Conservation (phyloP, 2,797 vertebrate species). For the Lagocephalus sceleratus region DNA sequence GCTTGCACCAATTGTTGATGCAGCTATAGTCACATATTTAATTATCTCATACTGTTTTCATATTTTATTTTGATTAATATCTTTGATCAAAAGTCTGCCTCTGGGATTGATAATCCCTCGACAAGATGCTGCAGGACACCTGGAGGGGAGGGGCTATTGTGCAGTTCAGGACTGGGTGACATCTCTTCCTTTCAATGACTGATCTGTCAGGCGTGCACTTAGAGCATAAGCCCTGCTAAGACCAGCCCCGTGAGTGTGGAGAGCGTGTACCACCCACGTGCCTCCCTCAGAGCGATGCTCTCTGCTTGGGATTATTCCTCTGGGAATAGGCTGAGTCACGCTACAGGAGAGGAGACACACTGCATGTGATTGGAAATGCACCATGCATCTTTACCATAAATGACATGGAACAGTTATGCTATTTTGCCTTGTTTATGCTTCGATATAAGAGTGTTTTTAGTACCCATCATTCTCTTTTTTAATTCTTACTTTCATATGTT, state of each 20-base stretch:
- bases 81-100: no score
- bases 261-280: slow-evolving; percentile 58
- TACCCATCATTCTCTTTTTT: not conserved
- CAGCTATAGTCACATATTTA: no score
- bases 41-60: no score
- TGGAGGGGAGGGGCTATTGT: not conserved
- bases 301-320: slow-evolving; percentile 66
- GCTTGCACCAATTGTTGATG: no score
- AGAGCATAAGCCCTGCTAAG: slow-evolving; percentile 60
- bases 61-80: no score
- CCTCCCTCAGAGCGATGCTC: slow-evolving; percentile 51
- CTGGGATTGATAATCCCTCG: no score
- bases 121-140: no score
- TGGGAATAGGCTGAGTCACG: slow-evolving; percentile 71
- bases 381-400: slow-evolving; percentile 15
- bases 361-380: slow-evolving; percentile 3
- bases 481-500: not conserved
- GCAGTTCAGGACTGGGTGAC: not conserved
- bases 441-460: not conserved
- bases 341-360: slow-evolving; percentile 42
- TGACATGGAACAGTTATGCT: slow-evolving; percentile 25
- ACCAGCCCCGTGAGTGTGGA: slow-evolving; percentile 50
- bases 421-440: not conserved
- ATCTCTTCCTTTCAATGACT: slow-evolving; percentile 38
- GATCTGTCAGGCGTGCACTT: slow-evolving; percentile 47